Base-by-base conservation (phyloP, 2,888 invertebrate genomes). In the Idaea aversata region DNA sequence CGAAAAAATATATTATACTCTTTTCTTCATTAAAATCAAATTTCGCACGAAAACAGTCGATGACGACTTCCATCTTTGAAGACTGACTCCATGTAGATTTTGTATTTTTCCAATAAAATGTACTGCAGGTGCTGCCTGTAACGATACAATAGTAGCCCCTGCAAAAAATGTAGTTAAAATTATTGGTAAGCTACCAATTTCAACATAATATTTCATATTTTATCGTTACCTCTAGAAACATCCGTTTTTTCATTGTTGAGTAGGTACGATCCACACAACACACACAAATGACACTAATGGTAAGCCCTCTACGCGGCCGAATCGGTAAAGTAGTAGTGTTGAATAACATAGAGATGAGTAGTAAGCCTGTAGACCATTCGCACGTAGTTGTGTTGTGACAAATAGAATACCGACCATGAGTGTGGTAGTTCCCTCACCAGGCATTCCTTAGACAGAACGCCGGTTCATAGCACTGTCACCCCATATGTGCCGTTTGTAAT, bases 401-500 rank as follows among this genome's bases (percentile, higher is more conserved):
- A 47, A 63, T 84, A 85, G 81, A 25, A 82, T 80, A 78, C 84
- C 85, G 79, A 77, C 83, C 82, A 83, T 85, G 75, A 82, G 79
- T 75, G 81, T 82, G 83, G 86, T 84, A 83, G 76, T 79, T 72
- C 73, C 69, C 72, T 75, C 77, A 58, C 73, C 77, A 80, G 86
- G 88, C 88, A 88, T 91, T 91, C 90, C 80, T 77, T 81, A 70
- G 88, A 93, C 91, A 80, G 85, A 91, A 88, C 88, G 91, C 88
- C 85, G 76, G 75, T 76, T 66, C 64, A 74, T 73, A 36, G 60
- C 60, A 62, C 61, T 72, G 69, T 76, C 72, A 76, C 79, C 77
- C 71, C 76, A 79, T 84, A 85, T 88, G 87, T 90, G 85, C 82
- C 71, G 87, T 89, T 77, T 79, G 73, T 83, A 81, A 82, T 83